Base-by-base conservation (phyloP, 2,113 vertebrate species). In the Hemicordylus capensis region DNA sequence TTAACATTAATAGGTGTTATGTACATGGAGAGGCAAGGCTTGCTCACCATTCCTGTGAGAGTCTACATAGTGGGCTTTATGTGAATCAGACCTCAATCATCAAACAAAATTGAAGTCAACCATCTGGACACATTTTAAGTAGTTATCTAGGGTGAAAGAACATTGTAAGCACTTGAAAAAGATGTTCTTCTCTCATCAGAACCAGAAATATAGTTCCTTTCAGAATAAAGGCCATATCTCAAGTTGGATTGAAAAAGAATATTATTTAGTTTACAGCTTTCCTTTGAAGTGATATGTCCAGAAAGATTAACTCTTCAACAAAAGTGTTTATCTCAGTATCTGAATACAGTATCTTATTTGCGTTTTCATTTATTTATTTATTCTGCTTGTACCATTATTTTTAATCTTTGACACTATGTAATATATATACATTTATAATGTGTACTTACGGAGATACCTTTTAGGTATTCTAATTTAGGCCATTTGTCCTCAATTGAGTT, bases 361-460 rank as follows among this genome's bases (percentile, higher is more conserved):
- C 83, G 87, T 31, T 87, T 92, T 87, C 94, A 90, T 90, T 93
- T 95, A 95, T 90, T 93, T 95, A 95, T 95, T 95, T 95, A 95
- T 94, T 93, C 86, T 89, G 88, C 89, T 90, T 93, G 89, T 83
- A 86, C 91, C 90, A 76, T 92, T 12, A 73, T 84, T 87, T 91
- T 93, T 92, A 91, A 92, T 90, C 90, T 93, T 90, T 95, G 80
- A 93, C 91, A 74, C 86, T 90, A 76, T 93, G 91, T 95, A 94
- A 91, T 93, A 93, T 94, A 95, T 91, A 92, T 91, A 37, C 83
- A 95, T 34, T 90, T 83, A 93, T 70, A 93, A 91, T 92, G 89
- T 93, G 94, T 92, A 94, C 91, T 51, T 67, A 81, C 34, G 42
- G 34, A 92, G 90, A 72, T 92, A 83, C 92, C 74, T 86, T 81